These are phyloP conservation scores for Portunus trituberculatus DNA, from an alignment of 1,140 invertebrate species.

Conservation along the genomic window DNA sequence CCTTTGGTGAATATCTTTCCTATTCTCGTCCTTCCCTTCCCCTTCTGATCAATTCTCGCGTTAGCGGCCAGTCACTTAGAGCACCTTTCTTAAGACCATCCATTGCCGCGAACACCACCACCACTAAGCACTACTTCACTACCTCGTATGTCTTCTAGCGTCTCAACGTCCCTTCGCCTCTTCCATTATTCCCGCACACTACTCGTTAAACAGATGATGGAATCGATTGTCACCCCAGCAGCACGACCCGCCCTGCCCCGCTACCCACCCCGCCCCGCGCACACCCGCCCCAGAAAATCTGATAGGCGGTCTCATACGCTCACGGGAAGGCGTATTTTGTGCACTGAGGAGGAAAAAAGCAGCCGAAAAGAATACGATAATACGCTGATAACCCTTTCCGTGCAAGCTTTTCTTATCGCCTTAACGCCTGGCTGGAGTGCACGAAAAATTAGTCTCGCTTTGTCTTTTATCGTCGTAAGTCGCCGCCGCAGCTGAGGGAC, in stretches of 20 bases:
- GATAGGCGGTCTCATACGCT: background rate
- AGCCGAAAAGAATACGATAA: background rate
- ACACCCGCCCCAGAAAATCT: background rate
- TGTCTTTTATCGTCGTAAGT: background rate
- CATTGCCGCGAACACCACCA: background rate
- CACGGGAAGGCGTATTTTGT: background rate
- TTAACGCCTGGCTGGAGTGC: background rate
- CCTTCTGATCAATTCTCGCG: background rate
- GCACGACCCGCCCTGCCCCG: background rate
- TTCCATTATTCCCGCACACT: background rate
- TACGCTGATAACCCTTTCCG: background rate
- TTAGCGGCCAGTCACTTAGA: background rate
- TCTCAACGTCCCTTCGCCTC: background rate
- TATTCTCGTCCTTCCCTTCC: background rate
- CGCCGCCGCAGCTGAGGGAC: background rate
- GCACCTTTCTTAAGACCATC: background rate
- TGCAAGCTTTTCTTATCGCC: background rate
- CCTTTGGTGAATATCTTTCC: too few relatives aligned
- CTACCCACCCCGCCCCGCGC: background rate
- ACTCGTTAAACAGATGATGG: background rate
- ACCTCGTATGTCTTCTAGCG: background rate
- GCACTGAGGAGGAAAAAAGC: background rate
- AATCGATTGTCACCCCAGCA: background rate
- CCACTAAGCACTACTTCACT: background rate
- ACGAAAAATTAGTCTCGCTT: slow-evolving; percentile 12